Base-by-base conservation (phyloP, 1,140 invertebrate genomes). In the Polyergus mexicanus region DNA sequence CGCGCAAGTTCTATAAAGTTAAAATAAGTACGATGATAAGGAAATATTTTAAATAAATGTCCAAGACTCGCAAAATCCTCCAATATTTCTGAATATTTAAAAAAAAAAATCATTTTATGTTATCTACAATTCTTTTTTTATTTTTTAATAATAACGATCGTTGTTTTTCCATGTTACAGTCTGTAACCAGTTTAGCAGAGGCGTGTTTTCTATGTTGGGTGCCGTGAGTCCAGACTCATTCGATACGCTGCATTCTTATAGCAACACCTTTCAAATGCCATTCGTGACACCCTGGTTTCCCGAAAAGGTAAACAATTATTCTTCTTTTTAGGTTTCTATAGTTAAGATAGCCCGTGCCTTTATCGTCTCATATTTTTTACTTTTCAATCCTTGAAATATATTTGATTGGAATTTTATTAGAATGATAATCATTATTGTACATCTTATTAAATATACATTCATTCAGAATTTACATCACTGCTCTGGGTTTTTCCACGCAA, bases 251-350 rank as follows among this genome's bases (percentile, higher is more conserved):
- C 98, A 99, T 93, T 99, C 98, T 1, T 99, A 99, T 95, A 98
- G 98, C 91, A 99, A 99, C 94, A 99, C 98, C 6, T 99, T 99
- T 94, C 98, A 99, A 94, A 98, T 99, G 97, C 99, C 99, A 32
- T 99, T 99, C 93, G 96, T 99, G 54, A 99, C 98, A 41, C 98
- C 98, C 11, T 98, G 98, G 97, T 98, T 98, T 94, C 98, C 98
- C 0, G 98, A 98, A 95, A 98, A 98, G 96, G 97, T 98, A 96
- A 96, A 68, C 68, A 81, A 0, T n/a, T 56, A 0, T 71, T 25
- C 7, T 56, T 11, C 32, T 25, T 69, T 35, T 25, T 41, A 25
- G 2, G 28, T 80, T 25, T 44, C 25, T 28, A 3, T 32, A 32
- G 10, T 5, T 32, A 25, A 22, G 10, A 0, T 7, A 63, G 25